Base-by-base conservation (phyloP, 2,888 invertebrate genomes). In the Patella caerulea region DNA sequence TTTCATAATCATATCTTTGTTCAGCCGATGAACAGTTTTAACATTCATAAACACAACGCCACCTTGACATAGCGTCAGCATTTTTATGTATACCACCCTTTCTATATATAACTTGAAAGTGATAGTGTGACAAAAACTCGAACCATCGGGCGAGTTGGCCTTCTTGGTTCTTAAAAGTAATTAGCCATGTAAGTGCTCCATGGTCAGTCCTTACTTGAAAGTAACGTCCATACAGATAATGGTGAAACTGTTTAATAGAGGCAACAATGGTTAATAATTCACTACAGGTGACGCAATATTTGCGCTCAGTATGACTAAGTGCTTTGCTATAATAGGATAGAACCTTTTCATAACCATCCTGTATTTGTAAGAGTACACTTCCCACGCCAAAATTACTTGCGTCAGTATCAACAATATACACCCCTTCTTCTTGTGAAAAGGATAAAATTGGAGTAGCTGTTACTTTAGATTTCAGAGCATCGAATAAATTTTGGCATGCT, bases 141-240 rank as follows among this genome's bases (percentile, higher is more conserved):
- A 81, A 74, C 83, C 80, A 81, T 55, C 82, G 52, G 29, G 83
- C 80, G 9, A 80, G 52, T 79, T 80, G 79, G n/a, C 83, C 79
- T 19, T 75, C 75, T 17, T 82, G 77, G 34, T 78, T 72, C 53
- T 80, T 78, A 56, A 79, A 74, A 54, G 70, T 74, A n/a, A 73
- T 65, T 14, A 84, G 74, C 82, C 81, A 81, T 3, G 59, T 52
- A 19, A 83, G 73, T n/a, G 83, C 76, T 24, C 78, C 79, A 78
- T 84, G 81, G 74, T 83, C 82, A 15, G 78, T 79, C 9, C 78
- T 15, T 24, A 81, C 52, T 29, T 69, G 34, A 65, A 80, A 76
- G 2, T 73, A 34, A 29, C 54, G 52, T 19, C 82, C 83, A 77
- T 80, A 82, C 34, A 83, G 65, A 76, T 83, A 82, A 53, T 74